Conservation (phyloP, 2,797 vertebrate genomes). For the Thripadectes ignobilis region DNA sequence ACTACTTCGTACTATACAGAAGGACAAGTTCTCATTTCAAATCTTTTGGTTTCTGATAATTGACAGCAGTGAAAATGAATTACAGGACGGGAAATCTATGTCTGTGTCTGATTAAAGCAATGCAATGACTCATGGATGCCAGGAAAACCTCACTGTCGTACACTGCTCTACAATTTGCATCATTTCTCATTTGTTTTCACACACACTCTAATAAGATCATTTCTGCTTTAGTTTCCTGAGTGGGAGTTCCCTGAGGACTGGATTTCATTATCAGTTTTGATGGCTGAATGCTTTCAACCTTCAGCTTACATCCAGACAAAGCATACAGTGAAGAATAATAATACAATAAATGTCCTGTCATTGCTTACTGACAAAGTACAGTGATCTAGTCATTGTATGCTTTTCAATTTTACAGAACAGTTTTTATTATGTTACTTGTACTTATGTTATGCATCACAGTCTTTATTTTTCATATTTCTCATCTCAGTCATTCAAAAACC, state of each 20-base stretch:
- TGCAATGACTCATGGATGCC: not conserved
- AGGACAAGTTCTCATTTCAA: not conserved
- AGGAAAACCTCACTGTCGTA: not conserved
- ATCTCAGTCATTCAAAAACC: not conserved
- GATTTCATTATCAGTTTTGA: constrained; percentile 12
- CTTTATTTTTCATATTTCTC: not conserved
- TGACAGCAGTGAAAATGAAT: not conserved
- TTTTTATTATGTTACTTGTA: not conserved
- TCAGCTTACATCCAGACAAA: not conserved
- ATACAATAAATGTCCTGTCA: not conserved
- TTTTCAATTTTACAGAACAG: not conserved
- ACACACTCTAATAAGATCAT: not conserved
- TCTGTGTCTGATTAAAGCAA: not conserved
- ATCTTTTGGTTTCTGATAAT: not conserved
- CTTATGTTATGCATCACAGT: not conserved
- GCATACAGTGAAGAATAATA: not conserved
- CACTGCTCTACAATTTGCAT: not conserved
- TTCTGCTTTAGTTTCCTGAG: constrained; percentile 27
- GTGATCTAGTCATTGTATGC: not conserved
- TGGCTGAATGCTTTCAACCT: constrained; percentile 43
- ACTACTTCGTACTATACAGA: not conserved
- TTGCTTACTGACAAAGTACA: not conserved
- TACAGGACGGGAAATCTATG: not conserved
- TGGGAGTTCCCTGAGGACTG: constrained; percentile 1
- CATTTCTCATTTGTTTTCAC: constrained; percentile 3